These are phyloP conservation scores for Anadara kagoshimensis DNA, from an alignment of 1,140 invertebrate species.

Conservation along the genomic window DNA sequence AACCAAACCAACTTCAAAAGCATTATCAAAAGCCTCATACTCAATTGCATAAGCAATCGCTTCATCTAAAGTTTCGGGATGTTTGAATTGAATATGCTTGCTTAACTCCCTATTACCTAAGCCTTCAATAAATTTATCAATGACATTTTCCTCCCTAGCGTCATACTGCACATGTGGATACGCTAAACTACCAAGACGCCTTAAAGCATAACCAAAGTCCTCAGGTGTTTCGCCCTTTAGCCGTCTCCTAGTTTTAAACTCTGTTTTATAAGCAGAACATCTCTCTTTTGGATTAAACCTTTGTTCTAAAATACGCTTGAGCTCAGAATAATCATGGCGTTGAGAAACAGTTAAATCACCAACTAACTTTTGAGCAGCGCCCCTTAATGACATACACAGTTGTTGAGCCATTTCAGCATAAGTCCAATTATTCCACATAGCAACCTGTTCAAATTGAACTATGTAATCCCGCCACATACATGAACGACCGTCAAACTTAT, in stretches of 20 bases:
- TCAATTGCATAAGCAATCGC: slow-evolving; percentile 14
- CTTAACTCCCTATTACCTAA: slow-evolving; percentile 1
- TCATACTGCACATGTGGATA: background rate
- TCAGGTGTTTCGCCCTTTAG: background rate
- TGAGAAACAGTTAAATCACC: too few relatives aligned
- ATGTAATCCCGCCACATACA: background rate
- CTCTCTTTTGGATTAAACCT: slow-evolving; percentile 13
- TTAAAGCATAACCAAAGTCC: slow-evolving; percentile 6
- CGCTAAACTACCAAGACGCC: background rate
- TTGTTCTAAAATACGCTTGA: background rate
- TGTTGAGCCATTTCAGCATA: too few relatives aligned
- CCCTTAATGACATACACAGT: too few relatives aligned
- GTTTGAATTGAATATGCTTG: slow-evolving; percentile 7
- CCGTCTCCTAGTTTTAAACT: background rate
- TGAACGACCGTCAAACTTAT: too few relatives aligned
- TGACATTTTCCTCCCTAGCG: background rate
- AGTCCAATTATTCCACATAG: background rate
- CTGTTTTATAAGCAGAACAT: slow-evolving; percentile 1
- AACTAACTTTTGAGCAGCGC: too few relatives aligned
- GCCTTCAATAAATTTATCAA: too few relatives aligned
- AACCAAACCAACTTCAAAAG: background rate
- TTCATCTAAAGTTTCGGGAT: slow-evolving; percentile 1
- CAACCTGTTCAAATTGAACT: slow-evolving; percentile 3
- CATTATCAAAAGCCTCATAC: background rate
- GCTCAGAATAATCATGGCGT: too few relatives aligned